Evolutionary conservation across 2,888 invertebrate genomes (phyloP).

Genomic region (Sinhomidia bicolor): DNA sequence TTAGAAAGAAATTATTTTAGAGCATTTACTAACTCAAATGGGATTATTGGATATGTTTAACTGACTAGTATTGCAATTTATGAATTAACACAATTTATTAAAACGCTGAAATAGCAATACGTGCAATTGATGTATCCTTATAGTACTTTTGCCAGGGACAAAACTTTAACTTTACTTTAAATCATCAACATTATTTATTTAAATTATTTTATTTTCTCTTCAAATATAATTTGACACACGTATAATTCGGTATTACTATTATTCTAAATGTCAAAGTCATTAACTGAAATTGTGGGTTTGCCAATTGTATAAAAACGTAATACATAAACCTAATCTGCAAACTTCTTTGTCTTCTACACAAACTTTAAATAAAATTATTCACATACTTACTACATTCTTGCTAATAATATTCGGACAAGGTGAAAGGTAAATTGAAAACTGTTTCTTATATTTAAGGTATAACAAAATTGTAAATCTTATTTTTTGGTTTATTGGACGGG

Average conservation of each 20-base stretch:
- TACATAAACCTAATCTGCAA: neutral
- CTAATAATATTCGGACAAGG: neutral
- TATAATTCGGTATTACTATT: neutral
- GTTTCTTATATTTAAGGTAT: neutral
- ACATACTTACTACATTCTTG: neutral
- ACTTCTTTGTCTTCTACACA: neutral
- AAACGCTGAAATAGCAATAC: constrained; percentile 25
- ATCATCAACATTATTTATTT: neutral
- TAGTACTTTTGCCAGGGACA: neutral
- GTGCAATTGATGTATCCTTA: constrained; percentile 4
- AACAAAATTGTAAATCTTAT: neutral
- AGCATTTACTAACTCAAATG: constrained; percentile 4
- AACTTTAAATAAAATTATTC: neutral
- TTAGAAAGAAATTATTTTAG: constrained; percentile 19
- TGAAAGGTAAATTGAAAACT: neutral
- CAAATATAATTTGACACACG: neutral
- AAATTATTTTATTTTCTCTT: neutral
- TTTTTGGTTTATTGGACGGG: neutral
- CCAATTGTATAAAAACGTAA: neutral
- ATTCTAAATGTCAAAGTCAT: neutral
- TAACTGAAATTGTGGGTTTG: constrained; percentile 17
- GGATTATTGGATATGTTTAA: constrained; percentile 13
- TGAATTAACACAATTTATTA: neutral
- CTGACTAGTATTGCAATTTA: neutral
- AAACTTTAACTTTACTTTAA: neutral